These are phyloP conservation scores for Drosophila oshimai DNA, from an alignment of 1,140 invertebrate species.

Conservation along the genomic window DNA sequence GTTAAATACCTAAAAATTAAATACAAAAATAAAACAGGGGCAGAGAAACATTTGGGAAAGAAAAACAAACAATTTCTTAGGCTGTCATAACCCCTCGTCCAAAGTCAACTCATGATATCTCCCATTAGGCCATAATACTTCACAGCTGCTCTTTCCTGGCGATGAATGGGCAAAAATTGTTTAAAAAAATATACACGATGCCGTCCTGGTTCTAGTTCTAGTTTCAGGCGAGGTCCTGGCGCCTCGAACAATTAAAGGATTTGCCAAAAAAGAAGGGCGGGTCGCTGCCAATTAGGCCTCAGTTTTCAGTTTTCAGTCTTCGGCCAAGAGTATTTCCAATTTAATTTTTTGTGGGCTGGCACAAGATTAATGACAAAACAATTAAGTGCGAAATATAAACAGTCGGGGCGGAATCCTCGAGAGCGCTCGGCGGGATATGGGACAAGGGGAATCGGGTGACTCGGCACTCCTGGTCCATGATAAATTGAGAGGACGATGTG, in stretches of 20 bases:
- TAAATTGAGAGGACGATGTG: conserved; percentile 17
- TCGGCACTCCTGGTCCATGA: conserved; percentile 22
- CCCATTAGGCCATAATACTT: conserved; percentile 22
- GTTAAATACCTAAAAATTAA: neutral
- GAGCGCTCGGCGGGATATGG: conserved; percentile 11
- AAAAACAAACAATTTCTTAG: neutral
- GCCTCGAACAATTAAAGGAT: conserved; percentile 71
- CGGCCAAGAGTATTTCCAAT: conserved; percentile 9
- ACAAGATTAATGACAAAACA: conserved; percentile 81
- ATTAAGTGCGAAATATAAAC: conserved; percentile 82
- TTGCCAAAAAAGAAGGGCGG: conserved; percentile 54
- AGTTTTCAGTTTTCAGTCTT: conserved; percentile 14
- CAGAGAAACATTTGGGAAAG: no score
- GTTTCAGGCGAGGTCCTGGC: conserved; percentile 36
- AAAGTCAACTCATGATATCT: conserved; percentile 32
- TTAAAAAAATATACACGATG: conserved; percentile 3
- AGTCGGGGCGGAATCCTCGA: conserved; percentile 33
- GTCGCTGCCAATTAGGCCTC: conserved; percentile 50
- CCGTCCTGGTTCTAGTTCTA: conserved; percentile 36
- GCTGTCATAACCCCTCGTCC: conserved; percentile 16
- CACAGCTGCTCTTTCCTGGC: conserved; percentile 10
- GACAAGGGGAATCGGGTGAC: conserved; percentile 13
- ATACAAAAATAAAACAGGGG: no score
- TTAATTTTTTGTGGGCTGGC: conserved; percentile 19
- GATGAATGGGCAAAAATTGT: conserved; percentile 34